Base-by-base conservation (phyloP, 2,888 invertebrate genomes). In the Parascotia fuliginaria region DNA sequence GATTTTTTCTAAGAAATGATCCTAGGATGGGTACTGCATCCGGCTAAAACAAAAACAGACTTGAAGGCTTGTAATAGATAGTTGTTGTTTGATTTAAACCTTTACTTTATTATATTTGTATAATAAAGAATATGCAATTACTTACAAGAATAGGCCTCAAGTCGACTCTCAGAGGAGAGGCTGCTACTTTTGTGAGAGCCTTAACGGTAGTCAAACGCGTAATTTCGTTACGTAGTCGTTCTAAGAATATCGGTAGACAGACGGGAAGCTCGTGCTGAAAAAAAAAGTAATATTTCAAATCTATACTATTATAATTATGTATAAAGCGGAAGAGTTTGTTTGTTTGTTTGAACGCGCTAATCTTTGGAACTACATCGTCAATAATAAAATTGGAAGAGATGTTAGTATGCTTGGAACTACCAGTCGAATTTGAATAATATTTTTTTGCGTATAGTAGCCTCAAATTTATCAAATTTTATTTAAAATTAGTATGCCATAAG, bases 201-300 rank as follows among this genome's bases (percentile, higher is more conserved):
- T 98, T 99, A 0, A 99, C 98, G 1, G 99, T 97, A 3, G 98
- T 98, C 27, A 99, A 93, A 15, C 99, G 94, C 0, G 99, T 99
- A 42, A 99, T 99, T 92, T 99, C 99, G 83, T 99, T 99, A 62
- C 96, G 95, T 44, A 99, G 91, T 67, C 99, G 95, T 80, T 99
- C 99, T 83, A 99, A 91, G 82, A 99, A 98, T 77, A 99, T 96
- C 5, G 99, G 98, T 58, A 99, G 93, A 82, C 98, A 99, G 3
- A 95, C 94, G 0, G 94, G 94, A 45, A 99, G 92, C 82, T 98
- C 97, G 42, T 90, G 81, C 85, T 94, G 80, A 55, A 64, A 47
- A 32, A 50, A 47, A 6, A n/a, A 22, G 0, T 32, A 33, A 15
- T 7, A 14, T 32, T 14, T 14, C 14, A 32, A 32, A 14, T 9